These are phyloP conservation scores for Octopus sinensis DNA, from an alignment of 1,140 invertebrate genomes.

Conservation along the genomic window DNA sequence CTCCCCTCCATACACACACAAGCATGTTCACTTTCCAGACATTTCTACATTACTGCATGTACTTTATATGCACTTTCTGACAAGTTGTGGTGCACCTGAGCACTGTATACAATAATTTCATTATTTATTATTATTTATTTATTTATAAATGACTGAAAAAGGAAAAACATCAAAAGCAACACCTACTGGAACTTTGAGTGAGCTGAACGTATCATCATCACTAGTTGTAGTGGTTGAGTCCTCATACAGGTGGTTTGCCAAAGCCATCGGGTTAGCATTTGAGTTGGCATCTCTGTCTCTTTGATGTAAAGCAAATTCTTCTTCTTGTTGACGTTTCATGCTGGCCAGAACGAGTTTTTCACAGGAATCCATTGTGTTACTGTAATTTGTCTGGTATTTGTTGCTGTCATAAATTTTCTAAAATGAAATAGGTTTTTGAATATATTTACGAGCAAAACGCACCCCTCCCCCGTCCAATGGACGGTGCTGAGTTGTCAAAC, in stretches of 20 bases:
- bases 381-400: constrained; percentile 45
- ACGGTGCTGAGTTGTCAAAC: too few relatives aligned
- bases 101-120: too few relatives aligned
- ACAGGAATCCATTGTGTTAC: constrained; percentile 41
- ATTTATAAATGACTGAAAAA: too few relatives aligned
- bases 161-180: not conserved
- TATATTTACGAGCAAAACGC: not conserved
- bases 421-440: constrained; percentile 11
- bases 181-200: constrained; percentile 46
- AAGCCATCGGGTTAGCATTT: constrained; percentile 8
- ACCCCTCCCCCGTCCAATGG: too few relatives aligned
- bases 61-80: too few relatives aligned
- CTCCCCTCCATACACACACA: too few relatives aligned
- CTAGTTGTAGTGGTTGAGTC: constrained; percentile 40
- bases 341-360: constrained; percentile 46
- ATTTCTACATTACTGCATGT: too few relatives aligned
- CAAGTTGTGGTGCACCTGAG: too few relatives aligned
- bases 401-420: constrained; percentile 42
- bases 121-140: too few relatives aligned
- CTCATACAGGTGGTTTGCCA: constrained; percentile 30
- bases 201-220: constrained; percentile 48
- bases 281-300: not conserved
- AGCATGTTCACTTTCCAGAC: too few relatives aligned
- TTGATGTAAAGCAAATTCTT: constrained; percentile 28
- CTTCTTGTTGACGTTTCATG: constrained; percentile 41